phyloP scores from a whole-genome alignment of 2,888 invertebrate genomes.

The Hipparchia sbordonii region DNA sequence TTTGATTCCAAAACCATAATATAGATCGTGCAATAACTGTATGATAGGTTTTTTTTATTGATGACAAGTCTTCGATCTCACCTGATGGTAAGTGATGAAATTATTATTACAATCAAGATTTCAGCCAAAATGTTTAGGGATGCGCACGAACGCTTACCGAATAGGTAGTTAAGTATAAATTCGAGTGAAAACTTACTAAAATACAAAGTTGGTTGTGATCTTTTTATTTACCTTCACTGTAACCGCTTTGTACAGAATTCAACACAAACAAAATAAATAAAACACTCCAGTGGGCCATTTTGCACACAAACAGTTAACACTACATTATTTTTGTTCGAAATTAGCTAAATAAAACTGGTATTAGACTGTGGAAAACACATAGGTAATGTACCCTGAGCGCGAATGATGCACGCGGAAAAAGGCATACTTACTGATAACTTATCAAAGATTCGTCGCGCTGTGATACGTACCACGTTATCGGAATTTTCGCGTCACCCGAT shows the following conservation, averaged over 20 bases:
- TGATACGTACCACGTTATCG: slow-evolving; percentile 42
- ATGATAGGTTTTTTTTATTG: no score
- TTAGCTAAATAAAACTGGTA: slow-evolving; percentile 13
- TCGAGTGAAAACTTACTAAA: not conserved
- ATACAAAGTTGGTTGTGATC: not conserved
- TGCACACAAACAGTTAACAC: slow-evolving; percentile 15
- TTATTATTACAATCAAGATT: no score
- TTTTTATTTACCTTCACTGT: slow-evolving; percentile 44
- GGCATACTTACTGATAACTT: slow-evolving; percentile 59
- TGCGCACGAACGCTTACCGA: no score
- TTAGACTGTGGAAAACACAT: slow-evolving; percentile 41
- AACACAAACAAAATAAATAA: slow-evolving; percentile 53
- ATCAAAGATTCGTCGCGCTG: slow-evolving; percentile 64
- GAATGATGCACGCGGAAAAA: slow-evolving; percentile 47
- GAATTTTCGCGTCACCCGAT: slow-evolving; percentile 32
- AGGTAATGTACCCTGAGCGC: slow-evolving; percentile 23
- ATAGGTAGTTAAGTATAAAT: no score
- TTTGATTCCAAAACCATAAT: not conserved
- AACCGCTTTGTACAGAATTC: slow-evolving; percentile 50
- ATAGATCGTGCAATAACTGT: no score
- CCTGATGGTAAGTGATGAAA: no score
- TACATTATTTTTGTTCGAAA: slow-evolving; percentile 28
- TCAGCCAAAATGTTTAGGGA: no score
- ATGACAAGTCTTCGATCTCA: no score
- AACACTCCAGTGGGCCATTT: slow-evolving; percentile 55